Evolutionary conservation across 2,888 invertebrate species (phyloP).

Genomic region (Galerucella calmariensis): DNA sequence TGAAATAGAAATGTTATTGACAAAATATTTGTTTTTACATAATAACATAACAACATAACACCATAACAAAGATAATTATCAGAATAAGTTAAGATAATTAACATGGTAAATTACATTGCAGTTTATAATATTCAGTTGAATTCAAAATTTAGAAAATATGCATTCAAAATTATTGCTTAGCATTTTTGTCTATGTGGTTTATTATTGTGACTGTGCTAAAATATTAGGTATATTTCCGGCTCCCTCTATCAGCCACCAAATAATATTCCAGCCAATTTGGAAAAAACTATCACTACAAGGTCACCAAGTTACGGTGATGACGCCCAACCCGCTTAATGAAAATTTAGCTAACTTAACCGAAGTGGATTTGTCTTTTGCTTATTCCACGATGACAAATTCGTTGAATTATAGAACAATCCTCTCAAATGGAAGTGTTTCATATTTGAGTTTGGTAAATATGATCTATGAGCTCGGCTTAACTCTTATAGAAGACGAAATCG

Average conservation of each 20-base stretch:
- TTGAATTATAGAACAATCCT: too few species aligned
- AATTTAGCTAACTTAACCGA: slow-evolving; percentile 56
- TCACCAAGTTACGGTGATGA: slow-evolving; percentile 56
- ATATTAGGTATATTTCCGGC: slow-evolving; percentile 14
- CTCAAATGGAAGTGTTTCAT: neutral
- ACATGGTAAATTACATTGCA: too few species aligned
- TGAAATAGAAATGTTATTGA: too few species aligned
- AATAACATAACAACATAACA: too few species aligned
- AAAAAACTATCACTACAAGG: slow-evolving; percentile 55
- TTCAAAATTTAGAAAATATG: neutral
- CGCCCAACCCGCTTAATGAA: slow-evolving; percentile 56
- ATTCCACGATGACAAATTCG: neutral
- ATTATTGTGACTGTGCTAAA: neutral
- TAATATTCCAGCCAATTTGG: slow-evolving; percentile 53
- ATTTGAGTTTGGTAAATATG: neutral
- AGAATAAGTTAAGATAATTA: too few species aligned
- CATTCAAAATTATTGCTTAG: neutral
- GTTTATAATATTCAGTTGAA: too few species aligned
- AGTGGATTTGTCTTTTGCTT: slow-evolving; percentile 51
- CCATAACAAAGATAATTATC: too few species aligned
- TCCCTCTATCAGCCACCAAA: slow-evolving; percentile 50
- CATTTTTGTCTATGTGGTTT: neutral
- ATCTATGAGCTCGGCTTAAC: neutral
- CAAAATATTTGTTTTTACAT: too few species aligned
- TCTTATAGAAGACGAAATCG: neutral